Evolutionary conservation across 2,888 invertebrate genomes (phyloP), one percentile per base, ranked within the genome.

Genomic region (Danaus chrysippus): DNA sequence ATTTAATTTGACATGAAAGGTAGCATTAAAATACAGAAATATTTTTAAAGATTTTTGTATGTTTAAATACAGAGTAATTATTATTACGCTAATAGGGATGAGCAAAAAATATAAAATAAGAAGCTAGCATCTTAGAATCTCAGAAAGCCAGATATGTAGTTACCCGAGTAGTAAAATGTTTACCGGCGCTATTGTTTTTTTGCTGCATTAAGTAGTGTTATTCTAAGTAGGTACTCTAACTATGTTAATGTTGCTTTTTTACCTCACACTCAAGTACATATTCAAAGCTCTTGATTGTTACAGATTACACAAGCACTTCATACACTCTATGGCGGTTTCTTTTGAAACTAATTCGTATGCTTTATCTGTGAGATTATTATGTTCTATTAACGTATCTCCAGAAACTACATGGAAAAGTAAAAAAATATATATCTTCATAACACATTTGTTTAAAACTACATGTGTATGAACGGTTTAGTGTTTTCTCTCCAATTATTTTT

Each of bases 151-250:
- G 66, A 68, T 68, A 68, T 70, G 63, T 74, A 74, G 73, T 71
- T 71, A 72, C 68, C 66, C 68, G 61, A 70, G 70, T 71, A 79
- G 73, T 71, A 76, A 73, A 75, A 76, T 76, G 68, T 71, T 71
- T 79, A 77, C 78, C 81, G 57, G 41, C 19, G 76, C 78, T 76
- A 80, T 84, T 82, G 83, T 83, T 85, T 83, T 85, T 85, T 84
- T 82, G 78, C 79, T 77, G 81, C 74, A 81, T 82, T 81, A 79
- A 82, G 77, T 73, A 80, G 75, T 80, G 75, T 79, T 84, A 70
- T 74, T 76, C 72, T 77, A 81, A 84, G 80, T 81, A 81, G 80
- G 73, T 76, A 73, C 77, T 77, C 78, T 78, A 73, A 68, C 76
- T 68, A 69, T 68, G 69, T 71, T 69, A 72, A 70, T 68, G 62